These are phyloP conservation scores for Catonia carolina DNA, from an alignment of 2,888 invertebrate genomes.

Conservation along the genomic window DNA sequence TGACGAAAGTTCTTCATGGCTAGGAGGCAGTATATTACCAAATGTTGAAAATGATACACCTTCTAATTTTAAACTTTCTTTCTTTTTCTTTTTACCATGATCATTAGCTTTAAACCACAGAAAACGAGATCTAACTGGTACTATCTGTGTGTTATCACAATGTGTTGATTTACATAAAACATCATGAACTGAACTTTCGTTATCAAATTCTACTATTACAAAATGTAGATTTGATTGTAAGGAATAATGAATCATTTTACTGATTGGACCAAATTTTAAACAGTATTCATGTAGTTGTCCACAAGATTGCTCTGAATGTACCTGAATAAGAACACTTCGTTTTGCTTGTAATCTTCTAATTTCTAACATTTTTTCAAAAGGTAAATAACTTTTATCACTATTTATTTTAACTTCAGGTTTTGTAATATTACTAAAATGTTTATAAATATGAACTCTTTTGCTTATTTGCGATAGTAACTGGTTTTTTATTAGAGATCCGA, in stretches of 20 bases:
- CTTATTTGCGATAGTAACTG: too few species aligned
- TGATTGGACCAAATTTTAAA: conserved; percentile 56
- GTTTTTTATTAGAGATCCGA: too few species aligned
- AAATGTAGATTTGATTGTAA: conserved; percentile 48
- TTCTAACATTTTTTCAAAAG: conserved; percentile 53
- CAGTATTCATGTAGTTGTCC: conserved; percentile 63
- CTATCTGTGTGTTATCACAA: conserved; percentile 50
- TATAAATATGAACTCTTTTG: too few species aligned
- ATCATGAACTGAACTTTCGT: conserved; percentile 48
- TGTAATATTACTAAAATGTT: too few species aligned
- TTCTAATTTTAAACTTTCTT: conserved; percentile 5
- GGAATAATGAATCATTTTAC: conserved; percentile 36
- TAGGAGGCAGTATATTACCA: conserved; percentile 33
- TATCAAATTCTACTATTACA: conserved; percentile 65
- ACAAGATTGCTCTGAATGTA: conserved; percentile 62
- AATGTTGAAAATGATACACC: not conserved
- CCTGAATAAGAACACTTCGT: conserved; percentile 67
- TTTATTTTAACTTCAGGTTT: too few species aligned
- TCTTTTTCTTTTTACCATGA: conserved; percentile 36
- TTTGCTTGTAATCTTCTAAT: conserved; percentile 57
- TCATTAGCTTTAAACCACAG: conserved; percentile 60
- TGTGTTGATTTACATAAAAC: conserved; percentile 53
- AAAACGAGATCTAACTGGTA: conserved; percentile 62
- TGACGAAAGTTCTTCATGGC: conserved; percentile 45
- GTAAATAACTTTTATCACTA: too few species aligned